Evolutionary conservation across 1,140 invertebrate species (phyloP), one percentile per base, ranked within the genome.

Genomic region (Drosophila ficusphila): DNA sequence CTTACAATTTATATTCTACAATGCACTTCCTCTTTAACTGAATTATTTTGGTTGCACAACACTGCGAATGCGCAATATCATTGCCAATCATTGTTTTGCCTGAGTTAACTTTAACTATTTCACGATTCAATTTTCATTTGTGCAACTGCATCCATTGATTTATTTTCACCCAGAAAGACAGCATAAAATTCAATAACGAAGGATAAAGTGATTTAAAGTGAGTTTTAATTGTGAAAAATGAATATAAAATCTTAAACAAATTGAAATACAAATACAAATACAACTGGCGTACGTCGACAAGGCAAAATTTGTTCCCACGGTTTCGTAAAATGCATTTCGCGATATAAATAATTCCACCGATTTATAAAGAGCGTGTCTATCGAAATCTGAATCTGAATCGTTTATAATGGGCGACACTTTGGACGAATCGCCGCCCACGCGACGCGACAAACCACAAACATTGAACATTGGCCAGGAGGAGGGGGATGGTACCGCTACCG

Each of bases 401-500:
- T 25, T 12, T 7, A 65, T 38, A 64, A 86, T 86, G 82, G 82
- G 74, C 56, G 82, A 86, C 12, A 89, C 82, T 3, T 46, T 88
- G 44, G 74, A 86, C 18, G 81, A 81, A n/a, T 51, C 73, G 38
- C 47, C 78, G 47, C 85, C 86, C 12, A 27, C 72, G 78, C 89
- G 85, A 7, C 78, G 76, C 51, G 85, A 90, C 57, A 90, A 90
- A 23, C 89, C 89, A 31, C 89, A 90, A 52, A 76, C 48, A 3
- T 58, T 90, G 31, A 70, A 75, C 54, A 86, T 86, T 70, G 69
- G 60, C 9, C 60, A 76, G 36, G 65, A 71, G 58, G 83, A 68
- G 58, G 79, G 72, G 51, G 38, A 48, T 60, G 56, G 34, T 51
- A 25, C 62, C 51, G 7, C 34, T 51, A 25, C 62, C 6, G 49